Conservation (phyloP, 2,113 vertebrate genomes). For the Labrus mixtus region DNA sequence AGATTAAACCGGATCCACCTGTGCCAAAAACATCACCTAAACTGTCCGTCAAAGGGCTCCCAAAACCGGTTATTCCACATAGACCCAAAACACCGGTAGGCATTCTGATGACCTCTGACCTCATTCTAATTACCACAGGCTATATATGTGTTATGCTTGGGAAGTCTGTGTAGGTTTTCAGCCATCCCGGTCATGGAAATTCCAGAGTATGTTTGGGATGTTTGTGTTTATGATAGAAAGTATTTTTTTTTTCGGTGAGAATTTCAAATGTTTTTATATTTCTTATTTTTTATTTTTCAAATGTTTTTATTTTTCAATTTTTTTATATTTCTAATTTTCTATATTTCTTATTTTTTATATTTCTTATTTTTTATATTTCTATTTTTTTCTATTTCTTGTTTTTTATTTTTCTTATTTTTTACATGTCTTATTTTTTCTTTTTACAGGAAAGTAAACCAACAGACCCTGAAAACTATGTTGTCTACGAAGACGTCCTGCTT, state of each 20-base stretch:
- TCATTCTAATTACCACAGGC: not conserved
- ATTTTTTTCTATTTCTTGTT: too few relatives aligned
- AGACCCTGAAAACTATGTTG: slow-evolving; percentile 5
- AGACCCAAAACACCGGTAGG: slow-evolving; percentile 39
- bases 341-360: too few relatives aligned
- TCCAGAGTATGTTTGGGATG: not conserved
- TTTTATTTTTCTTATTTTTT: too few relatives aligned
- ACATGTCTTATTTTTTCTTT: not conserved
- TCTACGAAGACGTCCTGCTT: slow-evolving; percentile 77
- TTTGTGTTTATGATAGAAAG: too few relatives aligned
- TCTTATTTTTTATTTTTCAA: too few relatives aligned
- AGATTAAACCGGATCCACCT: slow-evolving; percentile 34
- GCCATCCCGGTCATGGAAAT: too few relatives aligned
- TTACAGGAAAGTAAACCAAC: slow-evolving; percentile 46
- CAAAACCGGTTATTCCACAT: not conserved
- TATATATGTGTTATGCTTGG: too few relatives aligned
- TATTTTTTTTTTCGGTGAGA: not conserved
- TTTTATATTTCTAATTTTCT: too few relatives aligned
- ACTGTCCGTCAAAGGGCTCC: not conserved
- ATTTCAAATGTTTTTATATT: too few relatives aligned
- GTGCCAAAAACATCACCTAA: slow-evolving; percentile 1
- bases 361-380: too few relatives aligned
- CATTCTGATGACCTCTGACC: not conserved
- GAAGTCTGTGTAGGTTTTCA: not conserved
- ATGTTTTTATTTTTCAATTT: too few relatives aligned